Evolutionary conservation across 1,140 invertebrate genomes (phyloP).

Genomic region (Apis florea): DNA sequence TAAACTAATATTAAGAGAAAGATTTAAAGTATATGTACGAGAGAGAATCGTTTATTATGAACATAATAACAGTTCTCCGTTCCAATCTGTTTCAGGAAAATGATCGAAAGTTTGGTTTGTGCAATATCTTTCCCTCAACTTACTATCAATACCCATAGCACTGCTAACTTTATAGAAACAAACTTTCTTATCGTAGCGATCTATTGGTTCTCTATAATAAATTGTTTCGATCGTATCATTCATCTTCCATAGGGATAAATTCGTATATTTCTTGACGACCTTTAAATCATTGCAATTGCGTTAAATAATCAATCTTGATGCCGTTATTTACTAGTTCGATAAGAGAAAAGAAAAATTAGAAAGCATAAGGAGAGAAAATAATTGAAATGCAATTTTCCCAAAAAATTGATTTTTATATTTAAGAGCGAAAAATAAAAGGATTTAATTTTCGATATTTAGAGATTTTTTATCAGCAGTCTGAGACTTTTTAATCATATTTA

Average conservation of each 20-base stretch:
- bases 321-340: slow-evolving; percentile 14
- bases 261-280: slow-evolving; percentile 39
- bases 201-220: slow-evolving; percentile 62
- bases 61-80: not conserved
- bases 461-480: no score
- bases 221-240: slow-evolving; percentile 57
- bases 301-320: slow-evolving; percentile 20
- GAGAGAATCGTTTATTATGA: slow-evolving; percentile 15
- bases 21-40: not conserved
- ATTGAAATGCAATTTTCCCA: no score
- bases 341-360: not conserved
- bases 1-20: not conserved
- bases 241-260: slow-evolving; percentile 58
- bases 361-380: not conserved
- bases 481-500: no score
- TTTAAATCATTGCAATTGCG: slow-evolving; percentile 51
- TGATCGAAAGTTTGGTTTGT: slow-evolving; percentile 37
- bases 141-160: slow-evolving; percentile 50
- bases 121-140: slow-evolving; percentile 50
- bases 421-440: no score
- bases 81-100: slow-evolving; percentile 34
- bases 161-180: slow-evolving; percentile 54
- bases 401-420: no score
- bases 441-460: no score
- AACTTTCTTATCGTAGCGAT: slow-evolving; percentile 59